Base-by-base conservation (phyloP, 2,888 invertebrate genomes). In the Lasioglossum oenotherae region DNA sequence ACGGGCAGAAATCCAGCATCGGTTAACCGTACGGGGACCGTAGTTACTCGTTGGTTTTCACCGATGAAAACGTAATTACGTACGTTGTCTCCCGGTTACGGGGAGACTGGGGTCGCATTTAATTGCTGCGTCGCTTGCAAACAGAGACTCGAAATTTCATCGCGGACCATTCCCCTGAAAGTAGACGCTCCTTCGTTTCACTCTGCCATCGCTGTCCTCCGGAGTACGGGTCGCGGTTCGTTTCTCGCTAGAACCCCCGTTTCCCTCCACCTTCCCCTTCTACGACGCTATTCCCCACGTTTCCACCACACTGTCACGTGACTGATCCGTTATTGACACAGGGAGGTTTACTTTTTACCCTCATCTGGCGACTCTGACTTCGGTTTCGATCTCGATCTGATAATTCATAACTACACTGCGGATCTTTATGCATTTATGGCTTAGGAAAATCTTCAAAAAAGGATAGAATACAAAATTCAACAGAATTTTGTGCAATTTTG, bases 1-100 rank as follows among this genome's bases (percentile, higher is more conserved):
- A 6, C 27, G 49, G 41, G 27, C 73, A 72, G 64, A 64, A 67
- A 78, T 46, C 74, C 31, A 57, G 67, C 64, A 53, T 64, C 44
- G 78, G 64, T 31, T 41, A 44, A 60, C 44, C 75, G 16, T 72
- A 35, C 49, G 38, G 53, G 60, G 44, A 72, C 41, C 44, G 27
- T n/a, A 31, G 44, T 67, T 69, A 31, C 38, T 23, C 74, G 74
- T 49, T 41, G 49, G 72, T 60, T 49, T 75, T 64, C 71, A 35
- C 53, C 71, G 74, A 35, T 67, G 74, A 79, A 74, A 83, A 31
- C 44, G 72, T 53, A 27, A 74, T 77, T 73, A 77, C 72, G 71
- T n/a, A 49, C 67, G 69, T 69, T 19, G 67, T 69, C 69, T 69
- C 19, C 19, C 67, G 38, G 49, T 69, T 69, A 19, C 49, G 77